A percentile compares a stretch with the other conserved stretches of the same genome.
phyloP scores from a whole-genome alignment of 1,140 invertebrate genomes.

The Drosophila biarmipes region DNA sequence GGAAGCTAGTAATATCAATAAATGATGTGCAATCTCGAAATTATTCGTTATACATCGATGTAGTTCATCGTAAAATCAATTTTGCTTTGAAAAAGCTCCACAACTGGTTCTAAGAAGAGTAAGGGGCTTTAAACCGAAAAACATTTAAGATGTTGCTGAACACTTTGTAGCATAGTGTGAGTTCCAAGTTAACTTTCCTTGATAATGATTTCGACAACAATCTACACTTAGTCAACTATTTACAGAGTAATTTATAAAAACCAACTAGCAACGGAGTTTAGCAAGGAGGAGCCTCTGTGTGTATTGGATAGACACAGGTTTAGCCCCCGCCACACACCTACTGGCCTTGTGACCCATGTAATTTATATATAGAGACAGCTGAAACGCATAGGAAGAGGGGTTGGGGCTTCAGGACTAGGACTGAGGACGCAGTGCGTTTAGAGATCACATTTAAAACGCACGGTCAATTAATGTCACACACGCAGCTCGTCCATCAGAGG shows the following conservation, averaged over 20 bases:
- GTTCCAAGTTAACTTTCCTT: slow-evolving; percentile 22
- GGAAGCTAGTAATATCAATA: too few species aligned
- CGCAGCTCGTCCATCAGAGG: slow-evolving; percentile 90
- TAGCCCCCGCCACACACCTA: slow-evolving; percentile 17
- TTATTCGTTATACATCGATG: too few species aligned
- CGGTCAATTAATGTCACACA: slow-evolving; percentile 89
- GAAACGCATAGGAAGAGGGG: slow-evolving; percentile 18
- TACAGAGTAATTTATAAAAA: slow-evolving; percentile 28
- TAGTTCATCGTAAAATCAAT: too few species aligned
- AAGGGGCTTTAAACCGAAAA: neutral
- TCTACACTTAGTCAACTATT: slow-evolving; percentile 37
- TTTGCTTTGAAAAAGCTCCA: neutral
- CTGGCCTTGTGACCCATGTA: slow-evolving; percentile 2
- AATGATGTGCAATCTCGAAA: too few species aligned
- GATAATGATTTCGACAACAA: slow-evolving; percentile 40
- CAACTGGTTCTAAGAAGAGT: neutral
- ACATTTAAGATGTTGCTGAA: neutral
- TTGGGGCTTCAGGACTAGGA: neutral
- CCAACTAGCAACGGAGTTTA: slow-evolving; percentile 36
- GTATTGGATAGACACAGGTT: slow-evolving; percentile 32
- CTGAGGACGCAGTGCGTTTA: slow-evolving; percentile 64
- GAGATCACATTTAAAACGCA: slow-evolving; percentile 84
- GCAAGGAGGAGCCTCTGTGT: slow-evolving; percentile 13
- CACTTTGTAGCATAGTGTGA: neutral
- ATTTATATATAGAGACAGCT: slow-evolving; percentile 17